A percentile compares a stretch with the other conserved stretches of the same genome.
Conservation (phyloP, 1,140 invertebrate species). For the Elymnias hypermnestra region DNA sequence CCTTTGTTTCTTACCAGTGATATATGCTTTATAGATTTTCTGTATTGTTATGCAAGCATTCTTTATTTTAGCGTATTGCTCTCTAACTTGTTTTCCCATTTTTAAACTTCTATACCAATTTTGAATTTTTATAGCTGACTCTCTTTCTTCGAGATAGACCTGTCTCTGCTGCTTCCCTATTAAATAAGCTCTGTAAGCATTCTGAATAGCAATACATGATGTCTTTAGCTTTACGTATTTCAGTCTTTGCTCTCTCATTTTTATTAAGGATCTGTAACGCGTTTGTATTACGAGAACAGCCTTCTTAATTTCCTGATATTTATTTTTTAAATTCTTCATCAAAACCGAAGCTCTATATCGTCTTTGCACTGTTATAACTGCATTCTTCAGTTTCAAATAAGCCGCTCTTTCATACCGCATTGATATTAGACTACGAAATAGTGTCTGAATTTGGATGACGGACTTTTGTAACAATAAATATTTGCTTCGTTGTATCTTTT, state of each 20-base stretch:
- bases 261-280: slow-evolving; percentile 42
- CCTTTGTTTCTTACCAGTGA: slow-evolving; percentile 37
- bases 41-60: slow-evolving; percentile 51
- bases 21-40: slow-evolving; percentile 39
- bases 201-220: slow-evolving; percentile 43
- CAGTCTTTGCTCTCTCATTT: slow-evolving; percentile 50
- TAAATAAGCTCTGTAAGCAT: slow-evolving; percentile 44
- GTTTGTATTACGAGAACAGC: slow-evolving; percentile 47
- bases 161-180: slow-evolving; percentile 39
- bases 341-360: slow-evolving; percentile 45
- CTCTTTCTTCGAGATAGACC: slow-evolving; percentile 38
- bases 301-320: slow-evolving; percentile 35
- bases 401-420: slow-evolving; percentile 31
- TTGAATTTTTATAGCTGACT: slow-evolving; percentile 54
- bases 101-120: slow-evolving; percentile 52
- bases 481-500: slow-evolving; percentile 28
- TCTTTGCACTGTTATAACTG: slow-evolving; percentile 42
- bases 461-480: slow-evolving; percentile 35
- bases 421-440: slow-evolving; percentile 34
- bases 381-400: slow-evolving; percentile 37
- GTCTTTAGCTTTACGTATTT: slow-evolving; percentile 43
- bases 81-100: slow-evolving; percentile 34
- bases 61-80: slow-evolving; percentile 27
- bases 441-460: slow-evolving; percentile 34
- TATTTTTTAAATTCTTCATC: slow-evolving; percentile 31